Base-by-base conservation (phyloP, 37 sponge, comb jelly and placozoan genomes). In the Geodia barretti region DNA sequence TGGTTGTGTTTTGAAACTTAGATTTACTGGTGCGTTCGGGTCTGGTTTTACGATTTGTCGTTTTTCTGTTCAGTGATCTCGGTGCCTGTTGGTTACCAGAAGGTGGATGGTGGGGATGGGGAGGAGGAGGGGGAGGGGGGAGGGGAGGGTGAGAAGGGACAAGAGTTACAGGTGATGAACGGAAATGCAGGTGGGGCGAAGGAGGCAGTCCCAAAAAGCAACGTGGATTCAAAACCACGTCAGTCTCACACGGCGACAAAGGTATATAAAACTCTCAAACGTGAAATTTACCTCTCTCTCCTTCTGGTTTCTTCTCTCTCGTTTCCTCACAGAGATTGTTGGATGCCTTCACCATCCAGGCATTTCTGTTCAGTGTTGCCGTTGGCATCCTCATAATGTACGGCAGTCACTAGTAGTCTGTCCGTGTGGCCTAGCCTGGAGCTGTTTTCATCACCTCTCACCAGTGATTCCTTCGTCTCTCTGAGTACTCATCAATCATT, bases 31-130 rank as follows among this genome's bases (percentile, higher is more conserved):
- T 65, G 21, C 26, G 67, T 20, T 65, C 26, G 24, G 21, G 30
- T 65, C 30, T 65, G n/a, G n/a, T 24, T 65, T 29, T 65, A 8
- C 59, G 28, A 62, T 75, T 31, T 70, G 61, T 29, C 60, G 28
- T 69, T 25, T 70, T 37, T 41, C 36, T 41, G 11, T 58, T 3
- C 81, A 80, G 72, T 29, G 1, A 30, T 3, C 9, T 23, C 26
- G 2, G 76, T 76, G n/a, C 87, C 81, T 29, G 81, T 81, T 1
- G 70, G 73, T 0, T 81, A 80, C 60, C 81, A 72, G 32, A 79
- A 47, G 74, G 79, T 68, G 41, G 76, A 75, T 39, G 77, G 68
- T 30, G 79, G 81, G 9, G 81, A 80, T 58, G 43, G 41, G 36
- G 81, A 68, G 39, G 71, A 60, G 32, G 80, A 68, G 54, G 41